Conservation (phyloP, 2,797 vertebrate species). For the Apodemus agrarius region DNA sequence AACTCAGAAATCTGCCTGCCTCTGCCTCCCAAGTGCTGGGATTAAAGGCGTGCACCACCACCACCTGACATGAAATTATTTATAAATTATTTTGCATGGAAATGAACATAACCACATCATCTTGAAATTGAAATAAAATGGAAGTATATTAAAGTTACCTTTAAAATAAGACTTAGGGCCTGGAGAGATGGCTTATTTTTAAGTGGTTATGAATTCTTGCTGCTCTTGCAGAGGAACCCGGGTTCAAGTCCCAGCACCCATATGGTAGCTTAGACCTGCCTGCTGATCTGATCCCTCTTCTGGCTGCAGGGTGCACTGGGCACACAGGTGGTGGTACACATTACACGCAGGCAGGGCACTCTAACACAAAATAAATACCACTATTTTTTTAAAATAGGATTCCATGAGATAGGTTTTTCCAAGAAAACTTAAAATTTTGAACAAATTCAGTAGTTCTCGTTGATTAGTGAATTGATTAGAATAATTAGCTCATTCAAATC, state of each 20-base stretch:
- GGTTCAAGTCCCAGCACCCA: too few relatives aligned
- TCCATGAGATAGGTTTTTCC: not conserved
- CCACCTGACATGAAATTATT: too few relatives aligned
- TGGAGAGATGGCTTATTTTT: not conserved
- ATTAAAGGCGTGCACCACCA: too few relatives aligned
- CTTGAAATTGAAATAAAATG: not conserved
- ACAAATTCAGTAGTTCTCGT: not conserved
- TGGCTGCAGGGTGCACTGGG: not conserved
- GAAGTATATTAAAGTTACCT: not conserved
- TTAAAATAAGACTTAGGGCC: not conserved
- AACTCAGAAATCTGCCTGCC: too few relatives aligned
- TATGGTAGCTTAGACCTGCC: not conserved
- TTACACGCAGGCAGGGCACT: not conserved
- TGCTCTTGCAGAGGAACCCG: not conserved
- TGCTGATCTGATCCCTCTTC: not conserved
- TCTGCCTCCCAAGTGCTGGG: too few relatives aligned
- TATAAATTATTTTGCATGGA: not conserved
- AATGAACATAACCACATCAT: not conserved
- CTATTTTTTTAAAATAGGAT: constrained; percentile 27
- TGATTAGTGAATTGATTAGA: not conserved
- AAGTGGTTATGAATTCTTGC: not conserved
- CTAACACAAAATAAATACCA: not conserved
- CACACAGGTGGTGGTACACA: not conserved
- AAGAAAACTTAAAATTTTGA: constrained; percentile 40
- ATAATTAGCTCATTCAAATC: not conserved